Conservation (phyloP, 2,113 vertebrate genomes). For the Peromyscus californicus region DNA sequence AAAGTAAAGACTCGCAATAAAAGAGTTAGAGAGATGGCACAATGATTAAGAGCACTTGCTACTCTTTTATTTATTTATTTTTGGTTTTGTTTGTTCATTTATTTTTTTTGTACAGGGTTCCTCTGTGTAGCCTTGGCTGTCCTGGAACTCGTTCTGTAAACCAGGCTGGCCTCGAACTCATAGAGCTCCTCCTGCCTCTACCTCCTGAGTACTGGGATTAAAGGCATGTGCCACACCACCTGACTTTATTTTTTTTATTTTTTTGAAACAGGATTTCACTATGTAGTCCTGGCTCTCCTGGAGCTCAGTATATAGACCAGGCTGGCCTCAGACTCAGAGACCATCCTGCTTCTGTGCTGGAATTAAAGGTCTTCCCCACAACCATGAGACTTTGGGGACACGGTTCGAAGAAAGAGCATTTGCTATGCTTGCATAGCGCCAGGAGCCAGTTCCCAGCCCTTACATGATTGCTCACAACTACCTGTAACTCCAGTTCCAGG, state of each 20-base stretch:
- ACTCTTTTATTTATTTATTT: neutral
- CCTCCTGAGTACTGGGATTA: neutral
- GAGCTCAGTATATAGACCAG: neutral
- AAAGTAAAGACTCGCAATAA: neutral
- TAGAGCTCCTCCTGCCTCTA: neutral
- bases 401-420: neutral
- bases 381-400: neutral
- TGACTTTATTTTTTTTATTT: neutral
- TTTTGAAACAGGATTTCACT: neutral
- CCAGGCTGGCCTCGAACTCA: neutral
- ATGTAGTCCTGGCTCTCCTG: neutral
- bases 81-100: neutral
- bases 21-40: neutral
- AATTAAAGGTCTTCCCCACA: neutral
- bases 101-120: neutral
- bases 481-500: neutral
- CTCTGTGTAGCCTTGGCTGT: too few species aligned
- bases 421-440: neutral
- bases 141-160: neutral
- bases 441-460: neutral
- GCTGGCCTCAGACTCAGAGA: neutral
- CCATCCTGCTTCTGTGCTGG: neutral
- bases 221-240: neutral
- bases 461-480: neutral
- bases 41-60: neutral